Evolutionary conservation across 2,797 vertebrate species (phyloP).

Genomic region (Paguma larvata): DNA sequence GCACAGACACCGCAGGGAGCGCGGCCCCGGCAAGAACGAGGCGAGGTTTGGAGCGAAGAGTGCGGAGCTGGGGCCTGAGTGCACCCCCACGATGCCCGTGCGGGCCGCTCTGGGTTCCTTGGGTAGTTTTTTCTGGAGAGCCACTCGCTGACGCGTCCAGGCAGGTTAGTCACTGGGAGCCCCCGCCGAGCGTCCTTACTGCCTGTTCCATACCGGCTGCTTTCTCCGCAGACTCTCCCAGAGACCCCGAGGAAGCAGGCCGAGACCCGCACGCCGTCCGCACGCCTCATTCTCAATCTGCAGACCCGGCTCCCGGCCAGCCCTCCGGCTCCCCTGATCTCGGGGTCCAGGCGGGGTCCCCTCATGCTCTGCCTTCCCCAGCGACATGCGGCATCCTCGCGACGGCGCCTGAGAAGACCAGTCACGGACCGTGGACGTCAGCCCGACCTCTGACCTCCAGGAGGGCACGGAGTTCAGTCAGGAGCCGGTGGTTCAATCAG

Average conservation of each 20-base stretch:
- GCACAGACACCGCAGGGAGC: no score
- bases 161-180: no score
- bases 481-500: neutral
- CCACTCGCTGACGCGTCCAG: no score
- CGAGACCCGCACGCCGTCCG: rapidly evolving
- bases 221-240: no score
- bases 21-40: no score
- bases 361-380: neutral
- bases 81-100: no score
- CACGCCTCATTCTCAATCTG: rapidly evolving
- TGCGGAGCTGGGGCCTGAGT: no score
- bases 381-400: rapidly evolving
- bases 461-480: neutral
- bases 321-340: neutral
- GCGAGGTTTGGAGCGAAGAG: no score
- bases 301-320: neutral
- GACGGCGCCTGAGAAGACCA: neutral
- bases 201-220: rapidly evolving
- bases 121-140: no score
- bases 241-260: no score
- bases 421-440: neutral
- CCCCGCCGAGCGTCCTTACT: neutral
- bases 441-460: neutral
- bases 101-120: no score
- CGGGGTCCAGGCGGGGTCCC: neutral